These are phyloP conservation scores for Hiodon tergisus DNA, from an alignment of 2,113 vertebrate species.

Conservation along the genomic window DNA sequence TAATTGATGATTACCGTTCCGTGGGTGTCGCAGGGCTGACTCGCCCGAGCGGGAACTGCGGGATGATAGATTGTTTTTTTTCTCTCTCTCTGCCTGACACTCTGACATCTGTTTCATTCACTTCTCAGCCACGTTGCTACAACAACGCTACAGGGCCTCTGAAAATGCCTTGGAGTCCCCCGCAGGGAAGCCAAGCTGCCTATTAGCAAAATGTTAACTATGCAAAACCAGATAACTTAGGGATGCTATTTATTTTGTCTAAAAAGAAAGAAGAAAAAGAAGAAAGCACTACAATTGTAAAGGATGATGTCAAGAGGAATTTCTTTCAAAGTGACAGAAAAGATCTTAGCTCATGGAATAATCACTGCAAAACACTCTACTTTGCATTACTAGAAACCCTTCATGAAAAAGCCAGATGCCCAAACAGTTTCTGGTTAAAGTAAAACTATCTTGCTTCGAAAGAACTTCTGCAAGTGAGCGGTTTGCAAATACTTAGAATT, in stretches of 20 bases:
- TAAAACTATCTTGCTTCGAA: conserved; percentile 37
- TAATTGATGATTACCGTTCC: conserved; percentile 53
- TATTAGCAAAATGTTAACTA: conserved; percentile 82
- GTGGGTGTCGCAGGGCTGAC: conserved; percentile 64
- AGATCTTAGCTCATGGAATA: conserved; percentile 69
- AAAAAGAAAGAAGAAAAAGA: conserved; percentile 47
- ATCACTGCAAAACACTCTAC: conserved; percentile 65
- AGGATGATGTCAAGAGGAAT: conserved; percentile 76
- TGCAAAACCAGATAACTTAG: conserved; percentile 75
- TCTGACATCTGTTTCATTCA: conserved; percentile 85
- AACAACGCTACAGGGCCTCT: conserved; percentile 69
- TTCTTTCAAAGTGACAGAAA: conserved; percentile 69
- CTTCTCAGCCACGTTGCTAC: conserved; percentile 74
- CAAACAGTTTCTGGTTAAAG: conserved; percentile 51
- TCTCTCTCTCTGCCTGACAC: conserved; percentile 42
- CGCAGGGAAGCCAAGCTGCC: conserved; percentile 65
- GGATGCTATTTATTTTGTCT: conserved; percentile 72
- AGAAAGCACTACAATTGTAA: conserved; percentile 56
- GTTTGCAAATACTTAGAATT: conserved; percentile 30
- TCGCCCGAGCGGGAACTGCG: conserved; percentile 55
- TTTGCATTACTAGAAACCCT: conserved; percentile 54
- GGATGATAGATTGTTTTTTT: conserved; percentile 74
- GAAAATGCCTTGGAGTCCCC: conserved; percentile 79
- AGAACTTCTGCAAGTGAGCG: conserved; percentile 28
- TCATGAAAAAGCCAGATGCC: conserved; percentile 55